A percentile compares a stretch with the other conserved stretches of the same genome.
Evolutionary conservation across 1,140 invertebrate genomes (phyloP).

Genomic region (Tetragonula clypearis): DNA sequence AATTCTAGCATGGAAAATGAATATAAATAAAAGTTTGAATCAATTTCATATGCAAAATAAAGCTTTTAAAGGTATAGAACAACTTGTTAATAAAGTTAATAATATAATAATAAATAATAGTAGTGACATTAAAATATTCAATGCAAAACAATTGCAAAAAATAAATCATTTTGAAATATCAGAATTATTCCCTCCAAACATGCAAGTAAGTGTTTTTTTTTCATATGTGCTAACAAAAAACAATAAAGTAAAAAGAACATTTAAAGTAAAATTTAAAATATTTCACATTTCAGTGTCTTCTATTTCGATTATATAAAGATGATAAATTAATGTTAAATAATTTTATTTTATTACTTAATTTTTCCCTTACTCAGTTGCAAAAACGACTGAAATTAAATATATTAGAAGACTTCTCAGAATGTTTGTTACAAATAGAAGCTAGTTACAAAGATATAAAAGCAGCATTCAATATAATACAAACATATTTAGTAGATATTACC

Average conservation of each 20-base stretch:
- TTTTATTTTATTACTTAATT: constrained; percentile 63
- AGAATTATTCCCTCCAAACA: constrained; percentile 63
- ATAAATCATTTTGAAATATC: constrained; percentile 60
- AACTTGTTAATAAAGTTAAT: constrained; percentile 48
- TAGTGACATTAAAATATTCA: constrained; percentile 59
- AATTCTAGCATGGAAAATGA: constrained; percentile 71
- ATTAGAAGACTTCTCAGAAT: constrained; percentile 62
- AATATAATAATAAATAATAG: constrained; percentile 62
- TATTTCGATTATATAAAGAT: constrained; percentile 64
- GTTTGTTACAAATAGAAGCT: constrained; percentile 63
- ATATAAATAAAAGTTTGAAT: constrained; percentile 46
- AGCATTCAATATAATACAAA: constrained; percentile 58
- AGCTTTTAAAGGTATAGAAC: constrained; percentile 56
- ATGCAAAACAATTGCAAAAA: constrained; percentile 60
- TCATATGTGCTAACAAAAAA: not conserved
- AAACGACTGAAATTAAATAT: constrained; percentile 38
- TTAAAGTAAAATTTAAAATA: constrained; percentile 3
- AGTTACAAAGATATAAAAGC: constrained; percentile 63
- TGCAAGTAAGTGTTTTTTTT: constrained; percentile 58
- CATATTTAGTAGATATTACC: constrained; percentile 32
- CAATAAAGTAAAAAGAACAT: not conserved
- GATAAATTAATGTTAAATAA: constrained; percentile 65
- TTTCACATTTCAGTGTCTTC: constrained; percentile 60
- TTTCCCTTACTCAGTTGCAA: constrained; percentile 57
- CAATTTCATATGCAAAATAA: constrained; percentile 47